Conservation (phyloP, 2,113 vertebrate species). For the sheep (Ovis aries) region ARS-UI_Ramb_v3.0 NC_056055.1:149795001-149795500, state of each 20-base stretch:
- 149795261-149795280: neutral
- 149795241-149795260: neutral
- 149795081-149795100: neutral
- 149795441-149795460: neutral
- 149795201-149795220: neutral
- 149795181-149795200: neutral
- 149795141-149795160: neutral
- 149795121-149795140: neutral
- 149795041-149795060: neutral
- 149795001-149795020: neutral
- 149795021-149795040: neutral
- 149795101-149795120: neutral
- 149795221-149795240: neutral
- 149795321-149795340: neutral
- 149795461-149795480: neutral
- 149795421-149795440: neutral
- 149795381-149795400: neutral
- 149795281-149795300: neutral
- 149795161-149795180: neutral
- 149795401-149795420: neutral
- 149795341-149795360: neutral
- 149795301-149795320: neutral
- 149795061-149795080: neutral
- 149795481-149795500: neutral
- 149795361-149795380: neutral